Base-by-base conservation (phyloP, 37 sponge, comb jelly and placozoan species). In the Halisarca cf. caerulea region DNA sequence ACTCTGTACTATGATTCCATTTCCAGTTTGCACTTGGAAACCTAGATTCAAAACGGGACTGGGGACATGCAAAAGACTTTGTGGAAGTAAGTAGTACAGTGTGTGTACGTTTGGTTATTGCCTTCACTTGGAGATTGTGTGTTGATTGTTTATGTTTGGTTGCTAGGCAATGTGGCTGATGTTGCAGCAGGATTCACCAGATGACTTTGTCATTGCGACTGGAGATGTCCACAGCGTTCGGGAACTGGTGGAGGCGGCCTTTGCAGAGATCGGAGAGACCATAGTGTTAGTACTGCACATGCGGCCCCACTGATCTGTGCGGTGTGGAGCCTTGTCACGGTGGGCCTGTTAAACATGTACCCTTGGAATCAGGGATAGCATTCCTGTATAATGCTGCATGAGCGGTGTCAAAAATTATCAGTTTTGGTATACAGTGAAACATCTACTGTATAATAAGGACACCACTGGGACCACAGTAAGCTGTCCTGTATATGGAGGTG, bases 41-140 rank as follows among this genome's bases (percentile, higher is more conserved):
- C 55, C 81, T 96, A 20, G 97, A 94, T 59, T 88, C 97, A 47
- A 87, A 91, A 59, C 51, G 97, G 25, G 97, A 96, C 81, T 96
- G 97, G 97, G 97, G 97, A 27, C 94, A 96, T 90, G 97, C 97
- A 6, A 96, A 84, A 81, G 97, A 96, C 61, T 96, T 85, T 64
- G 97, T 96, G 9, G 82, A 95, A 88, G 96, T 92, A 32, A 66
- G 55, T 41, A 32, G 7, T 21, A 14, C n/a, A 32, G 7, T 40
- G 75, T 47, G 11, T 11, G 9, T 47, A 11, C 51, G 11, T 14
- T 11, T 14, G 11, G 11, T 6, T 11, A 47, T 47, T 6, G 51
- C 6, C 51, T 11, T 14, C 9, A 47, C 11, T 47, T 47, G n/a
- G n/a, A n/a, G n/a, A n/a, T n/a, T n/a, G n/a, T n/a, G n/a, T n/a